Base-by-base conservation (phyloP, 2,113 vertebrate species). In the Jaculus jaculus region DNA sequence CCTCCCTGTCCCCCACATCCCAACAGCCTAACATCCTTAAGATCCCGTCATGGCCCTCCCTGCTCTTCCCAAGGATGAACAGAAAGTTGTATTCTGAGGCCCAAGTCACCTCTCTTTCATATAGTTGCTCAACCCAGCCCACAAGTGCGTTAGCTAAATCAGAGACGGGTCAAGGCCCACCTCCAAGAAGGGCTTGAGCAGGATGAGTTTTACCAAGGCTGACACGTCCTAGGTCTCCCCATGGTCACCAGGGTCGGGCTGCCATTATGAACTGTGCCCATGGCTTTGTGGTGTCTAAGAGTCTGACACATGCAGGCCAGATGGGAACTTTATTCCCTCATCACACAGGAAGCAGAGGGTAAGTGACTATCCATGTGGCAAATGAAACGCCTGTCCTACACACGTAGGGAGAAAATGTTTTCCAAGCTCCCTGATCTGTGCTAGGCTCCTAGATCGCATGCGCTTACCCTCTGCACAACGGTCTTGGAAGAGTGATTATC, bases 201-300 rank as follows among this genome's bases (percentile, higher is more conserved):
- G 58, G 9, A 13, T 89, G 30, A 5, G 26, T 20, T n/a, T 93
- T 72, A 68, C 60, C 42, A 47, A 73, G 10, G 10, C 4, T 37
- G 47, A 23, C 21, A 37, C 0, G 0, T 84, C 32, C 80, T 66
- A 4, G 26, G 37, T 8, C 15, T 28, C 2, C 2, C 5, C 20
- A 0, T 54, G 54, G 51, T 66, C 77, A 66, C 81, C 42, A 68
- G 24, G 34, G 39, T 61, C 32, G 10, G 61, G 17, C 11, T 91
- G 60, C 66, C 39, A 4, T 37, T 65, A 51, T 28, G 72, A 89
- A 89, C 75, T 32, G 26, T 39, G 21, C 24, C 12, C n/a, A 3
- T 32, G 4, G 66, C 26, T 77, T 89, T 81, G 69, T 26, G 75
- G 86, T 63, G 89, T 78, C 28, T 54, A 30, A 32, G 54, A 30